phyloP scores from a whole-genome alignment of 2,888 invertebrate species.

The Tachystola acroxantha region DNA sequence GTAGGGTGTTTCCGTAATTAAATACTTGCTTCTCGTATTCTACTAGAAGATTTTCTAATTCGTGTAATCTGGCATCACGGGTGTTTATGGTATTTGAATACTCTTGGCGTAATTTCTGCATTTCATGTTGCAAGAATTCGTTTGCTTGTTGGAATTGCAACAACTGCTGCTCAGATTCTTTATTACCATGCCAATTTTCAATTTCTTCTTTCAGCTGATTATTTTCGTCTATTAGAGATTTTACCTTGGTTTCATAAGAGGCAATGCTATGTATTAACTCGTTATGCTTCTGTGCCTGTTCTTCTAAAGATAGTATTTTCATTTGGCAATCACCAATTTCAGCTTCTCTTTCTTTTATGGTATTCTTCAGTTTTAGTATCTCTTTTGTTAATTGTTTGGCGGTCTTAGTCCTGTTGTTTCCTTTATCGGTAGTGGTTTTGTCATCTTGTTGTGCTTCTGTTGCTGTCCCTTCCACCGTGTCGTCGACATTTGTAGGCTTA shows the following conservation, averaged over 20 bases:
- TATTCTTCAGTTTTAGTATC: slow-evolving; percentile 69
- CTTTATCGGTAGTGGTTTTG: slow-evolving; percentile 51
- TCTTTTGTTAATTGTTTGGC: slow-evolving; percentile 73
- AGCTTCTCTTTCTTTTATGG: slow-evolving; percentile 70
- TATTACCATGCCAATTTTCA: slow-evolving; percentile 35
- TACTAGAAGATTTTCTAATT: slow-evolving; percentile 65
- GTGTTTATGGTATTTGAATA: slow-evolving; percentile 45
- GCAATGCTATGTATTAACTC: slow-evolving; percentile 47
- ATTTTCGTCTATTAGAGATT: slow-evolving; percentile 59
- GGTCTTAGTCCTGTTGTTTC: slow-evolving; percentile 53
- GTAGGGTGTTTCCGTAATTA: slow-evolving; percentile 56
- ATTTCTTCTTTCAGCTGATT: slow-evolving; percentile 56
- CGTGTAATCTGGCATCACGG: slow-evolving; percentile 65
- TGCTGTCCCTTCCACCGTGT: slow-evolving; percentile 38
- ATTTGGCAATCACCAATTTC: slow-evolving; percentile 72
- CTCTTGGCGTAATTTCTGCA: slow-evolving; percentile 56
- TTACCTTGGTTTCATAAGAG: slow-evolving; percentile 60
- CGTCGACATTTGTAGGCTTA: slow-evolving; percentile 48
- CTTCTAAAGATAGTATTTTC: slow-evolving; percentile 71
- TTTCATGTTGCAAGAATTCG: slow-evolving; percentile 47
- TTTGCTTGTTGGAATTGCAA: slow-evolving; percentile 40
- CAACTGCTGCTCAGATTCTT: slow-evolving; percentile 41
- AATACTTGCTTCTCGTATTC: slow-evolving; percentile 72
- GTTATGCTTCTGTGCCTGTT: slow-evolving; percentile 64
- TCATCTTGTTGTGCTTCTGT: slow-evolving; percentile 56